phyloP scores from a whole-genome alignment of 2,797 vertebrate genomes.

The Lacerta agilis region DNA sequence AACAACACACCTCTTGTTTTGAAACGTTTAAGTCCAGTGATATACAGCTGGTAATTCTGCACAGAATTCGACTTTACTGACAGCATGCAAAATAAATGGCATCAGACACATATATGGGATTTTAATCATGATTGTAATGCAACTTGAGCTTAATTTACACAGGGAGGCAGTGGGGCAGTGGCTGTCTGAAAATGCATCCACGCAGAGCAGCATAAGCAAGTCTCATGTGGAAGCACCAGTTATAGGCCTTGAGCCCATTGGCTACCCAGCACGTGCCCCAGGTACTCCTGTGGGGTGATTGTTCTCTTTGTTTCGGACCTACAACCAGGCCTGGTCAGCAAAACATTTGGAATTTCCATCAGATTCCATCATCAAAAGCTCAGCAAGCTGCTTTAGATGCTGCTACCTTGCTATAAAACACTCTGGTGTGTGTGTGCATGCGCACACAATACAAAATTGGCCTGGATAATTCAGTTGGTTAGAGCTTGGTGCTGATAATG shows the following conservation, averaged over 20 bases:
- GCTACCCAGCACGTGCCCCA: background rate
- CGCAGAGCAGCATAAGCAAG: background rate
- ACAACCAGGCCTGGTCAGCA: background rate
- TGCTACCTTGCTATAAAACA: background rate
- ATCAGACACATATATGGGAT: background rate
- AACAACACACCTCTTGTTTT: no score
- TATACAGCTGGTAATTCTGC: background rate
- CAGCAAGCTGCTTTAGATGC: no score
- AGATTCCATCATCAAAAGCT: background rate
- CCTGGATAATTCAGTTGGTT: no score
- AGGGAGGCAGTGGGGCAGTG: no score
- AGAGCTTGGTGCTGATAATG: no score
- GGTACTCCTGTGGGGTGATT: no score
- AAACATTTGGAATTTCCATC: background rate
- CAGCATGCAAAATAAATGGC: background rate
- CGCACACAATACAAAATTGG: no score
- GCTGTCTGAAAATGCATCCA: background rate
- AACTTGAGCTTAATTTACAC: background rate
- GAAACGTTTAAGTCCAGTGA: background rate
- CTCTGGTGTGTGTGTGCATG: background rate
- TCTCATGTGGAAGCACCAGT: background rate
- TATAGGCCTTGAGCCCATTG: background rate
- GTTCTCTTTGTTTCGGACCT: background rate
- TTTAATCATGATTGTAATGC: background rate
- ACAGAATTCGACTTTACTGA: background rate